Conservation (phyloP, 1,140 invertebrate species). For the Delia radicum region DNA sequence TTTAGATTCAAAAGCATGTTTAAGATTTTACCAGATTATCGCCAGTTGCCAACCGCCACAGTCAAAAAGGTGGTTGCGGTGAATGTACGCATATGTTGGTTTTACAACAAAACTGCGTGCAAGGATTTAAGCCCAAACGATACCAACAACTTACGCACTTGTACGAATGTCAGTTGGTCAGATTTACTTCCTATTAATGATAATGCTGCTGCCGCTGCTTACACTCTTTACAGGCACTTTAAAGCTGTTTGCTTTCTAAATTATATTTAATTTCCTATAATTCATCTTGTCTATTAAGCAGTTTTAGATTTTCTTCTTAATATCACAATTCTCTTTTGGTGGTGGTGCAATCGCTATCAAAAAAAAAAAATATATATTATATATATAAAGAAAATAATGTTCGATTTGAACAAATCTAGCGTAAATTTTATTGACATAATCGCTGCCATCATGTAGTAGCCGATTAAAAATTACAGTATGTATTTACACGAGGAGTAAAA, state of each 20-base stretch:
- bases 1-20: background rate
- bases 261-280: background rate
- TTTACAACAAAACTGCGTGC: background rate
- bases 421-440: conserved; percentile 5
- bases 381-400: too few species aligned
- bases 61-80: background rate
- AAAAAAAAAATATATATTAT: too few species aligned
- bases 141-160: background rate
- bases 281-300: background rate
- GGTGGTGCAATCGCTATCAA: background rate
- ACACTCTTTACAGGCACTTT: background rate
- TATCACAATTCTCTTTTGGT: background rate
- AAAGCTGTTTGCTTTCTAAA: conserved; percentile 4
- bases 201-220: background rate
- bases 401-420: background rate
- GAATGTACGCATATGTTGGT: background rate
- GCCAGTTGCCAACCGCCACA: background rate
- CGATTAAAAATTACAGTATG: background rate
- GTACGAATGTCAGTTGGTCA: background rate
- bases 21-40: background rate
- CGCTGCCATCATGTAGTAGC: background rate
- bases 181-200: background rate
- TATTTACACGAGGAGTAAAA: background rate
- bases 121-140: background rate
- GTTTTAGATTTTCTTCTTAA: background rate